phyloP scores from a whole-genome alignment of 2,797 vertebrate species.

The Muraenolepis orangiensis region DNA sequence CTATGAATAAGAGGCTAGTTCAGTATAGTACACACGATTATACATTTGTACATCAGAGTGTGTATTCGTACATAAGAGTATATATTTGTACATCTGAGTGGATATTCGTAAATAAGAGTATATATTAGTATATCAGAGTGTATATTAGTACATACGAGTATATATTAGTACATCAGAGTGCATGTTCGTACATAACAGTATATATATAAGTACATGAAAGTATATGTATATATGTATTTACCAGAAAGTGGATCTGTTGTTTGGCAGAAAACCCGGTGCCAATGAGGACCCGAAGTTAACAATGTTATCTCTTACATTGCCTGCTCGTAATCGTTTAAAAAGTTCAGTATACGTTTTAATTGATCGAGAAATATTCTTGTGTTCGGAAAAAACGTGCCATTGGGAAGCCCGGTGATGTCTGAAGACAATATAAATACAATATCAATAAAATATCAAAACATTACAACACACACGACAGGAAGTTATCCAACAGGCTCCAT shows the following conservation, averaged over 20 bases:
- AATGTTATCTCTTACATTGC: conserved; percentile 18
- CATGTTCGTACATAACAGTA: too few species aligned
- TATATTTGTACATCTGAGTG: too few species aligned
- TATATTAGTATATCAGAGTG: too few species aligned
- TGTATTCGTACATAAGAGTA: too few species aligned
- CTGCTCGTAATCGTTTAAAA: conserved; percentile 18
- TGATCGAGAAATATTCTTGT: not conserved
- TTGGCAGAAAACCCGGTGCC: not conserved
- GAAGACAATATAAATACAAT: not conserved
- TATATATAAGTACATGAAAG: too few species aligned
- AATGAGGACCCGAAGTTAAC: conserved; percentile 13
- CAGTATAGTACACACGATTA: too few species aligned
- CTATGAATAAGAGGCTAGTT: too few species aligned
- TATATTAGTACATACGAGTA: not conserved
- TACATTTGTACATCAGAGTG: too few species aligned
- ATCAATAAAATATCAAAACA: too few species aligned
- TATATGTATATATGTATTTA: not conserved
- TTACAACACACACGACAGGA: too few species aligned
- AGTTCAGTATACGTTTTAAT: not conserved
- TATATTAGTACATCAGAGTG: too few species aligned
- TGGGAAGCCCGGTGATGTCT: not conserved
- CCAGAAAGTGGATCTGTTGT: not conserved
- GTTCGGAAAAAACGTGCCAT: not conserved
- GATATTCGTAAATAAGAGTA: too few species aligned
- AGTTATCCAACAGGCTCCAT: not conserved